These are phyloP conservation scores for Gallinago jamesoni DNA, from an alignment of 2,113 vertebrate genomes.

Conservation along the genomic window DNA sequence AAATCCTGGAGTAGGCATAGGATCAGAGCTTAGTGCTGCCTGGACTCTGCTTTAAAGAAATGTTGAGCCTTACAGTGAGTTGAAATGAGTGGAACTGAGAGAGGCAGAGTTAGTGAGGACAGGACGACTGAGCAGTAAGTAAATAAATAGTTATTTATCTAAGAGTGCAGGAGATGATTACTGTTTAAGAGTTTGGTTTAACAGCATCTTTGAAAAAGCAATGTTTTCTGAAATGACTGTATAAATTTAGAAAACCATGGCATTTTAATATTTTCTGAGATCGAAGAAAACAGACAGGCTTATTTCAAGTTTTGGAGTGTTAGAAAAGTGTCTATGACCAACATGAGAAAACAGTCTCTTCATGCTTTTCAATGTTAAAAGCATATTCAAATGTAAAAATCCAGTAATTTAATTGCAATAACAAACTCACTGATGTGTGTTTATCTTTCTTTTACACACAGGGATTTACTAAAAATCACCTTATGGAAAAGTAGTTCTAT, in stretches of 20 bases:
- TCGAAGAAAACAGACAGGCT: conserved; percentile 24
- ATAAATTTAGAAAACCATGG: neutral
- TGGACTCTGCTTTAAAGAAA: neutral
- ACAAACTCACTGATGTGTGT: conserved; percentile 88
- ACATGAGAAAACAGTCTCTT: conserved; percentile 72
- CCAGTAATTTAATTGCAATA: conserved; percentile 88
- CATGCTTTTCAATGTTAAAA: conserved; percentile 78
- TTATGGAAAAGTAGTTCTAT: conserved; percentile 80
- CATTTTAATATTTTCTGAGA: conserved; percentile 56
- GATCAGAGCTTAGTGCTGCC: neutral
- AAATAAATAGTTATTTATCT: neutral
- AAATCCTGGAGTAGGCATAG: neutral
- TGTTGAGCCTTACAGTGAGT: neutral
- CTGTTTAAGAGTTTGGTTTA: neutral
- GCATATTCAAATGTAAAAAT: conserved; percentile 82
- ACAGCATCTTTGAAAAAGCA: neutral
- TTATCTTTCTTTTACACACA: conserved; percentile 89
- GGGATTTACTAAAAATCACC: conserved; percentile 89
- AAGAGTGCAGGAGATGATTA: neutral
- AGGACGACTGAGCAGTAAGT: neutral
- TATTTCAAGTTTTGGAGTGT: conserved; percentile 67
- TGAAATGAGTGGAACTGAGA: neutral
- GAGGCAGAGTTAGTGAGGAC: neutral
- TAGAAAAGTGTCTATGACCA: conserved; percentile 74
- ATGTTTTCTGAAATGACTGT: conserved; percentile 11